Evolutionary conservation across 2,888 invertebrate genomes (phyloP), one percentile per base, ranked within the genome.

Genomic region (Exocentrus adspersus): DNA sequence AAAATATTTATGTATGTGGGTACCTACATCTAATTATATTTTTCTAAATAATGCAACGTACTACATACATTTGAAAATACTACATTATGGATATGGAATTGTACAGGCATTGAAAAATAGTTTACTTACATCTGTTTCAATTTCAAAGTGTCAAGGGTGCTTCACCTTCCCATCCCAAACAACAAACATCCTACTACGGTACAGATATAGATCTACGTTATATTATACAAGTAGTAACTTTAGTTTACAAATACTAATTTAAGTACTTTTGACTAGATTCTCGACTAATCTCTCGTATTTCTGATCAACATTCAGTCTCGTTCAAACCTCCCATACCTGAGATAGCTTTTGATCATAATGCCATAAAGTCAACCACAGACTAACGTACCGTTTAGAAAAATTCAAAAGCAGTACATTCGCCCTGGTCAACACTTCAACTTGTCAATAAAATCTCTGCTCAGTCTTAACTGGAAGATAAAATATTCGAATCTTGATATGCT

Each of bases 401-500:
- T n/a, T n/a, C n/a, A n/a, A n/a, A n/a, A n/a, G n/a, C n/a, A n/a
- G n/a, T n/a, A n/a, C n/a, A n/a, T n/a, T 16, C 14, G 6, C 28
- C 9, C 2, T 28, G 9, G 48, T 32, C 51, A 17, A 32, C 51
- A 51, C 32, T 51, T 57, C 57, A 66, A 62, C 61, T 61, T 60
- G 48, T 63, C 59, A 42, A 64, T 64, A 50, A 57, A 65, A 62
- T 62, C 46, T 57, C 37, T 53, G 54, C 42, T 68, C 68, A 68
- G 74, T 75, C 75, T 78, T 79, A 79, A 75, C 77, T 80, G 73
- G 79, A 79, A 75, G 80, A 80, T 77, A 80, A 74, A 72, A 81
- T 76, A 78, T 81, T 81, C 48, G 78, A 78, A 75, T 81, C 79
- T 69, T 81, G 81, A 81, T 81, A 81, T 81, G 80, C 71, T 72